Evolutionary conservation across 2,797 vertebrate species (phyloP).

Genomic region (Notoglanidium macrostoma): DNA sequence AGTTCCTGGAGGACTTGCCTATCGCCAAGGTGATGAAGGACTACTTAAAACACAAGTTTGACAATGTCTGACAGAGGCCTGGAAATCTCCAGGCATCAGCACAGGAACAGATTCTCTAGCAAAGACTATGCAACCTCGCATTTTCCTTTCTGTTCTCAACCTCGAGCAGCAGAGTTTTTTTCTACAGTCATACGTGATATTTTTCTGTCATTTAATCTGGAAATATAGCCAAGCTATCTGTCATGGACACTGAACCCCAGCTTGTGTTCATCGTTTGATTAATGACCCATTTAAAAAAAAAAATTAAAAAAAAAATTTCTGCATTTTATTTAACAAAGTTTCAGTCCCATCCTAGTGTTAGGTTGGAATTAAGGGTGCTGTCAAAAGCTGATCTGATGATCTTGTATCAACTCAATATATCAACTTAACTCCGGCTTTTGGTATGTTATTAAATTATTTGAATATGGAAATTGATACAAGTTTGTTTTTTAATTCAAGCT

Average conservation of each 20-base stretch:
- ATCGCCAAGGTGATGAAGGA: slow-evolving; percentile 99
- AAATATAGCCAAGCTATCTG: slow-evolving; percentile 21
- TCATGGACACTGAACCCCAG: slow-evolving; percentile 4
- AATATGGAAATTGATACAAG: neutral
- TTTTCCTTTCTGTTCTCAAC: slow-evolving; percentile 69
- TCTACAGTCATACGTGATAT: slow-evolving; percentile 63
- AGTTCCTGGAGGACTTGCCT: slow-evolving; percentile 93
- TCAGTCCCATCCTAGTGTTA: neutral
- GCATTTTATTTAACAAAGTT: neutral
- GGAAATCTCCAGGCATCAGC: slow-evolving; percentile 59
- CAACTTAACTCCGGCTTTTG: neutral
- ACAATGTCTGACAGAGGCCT: slow-evolving; percentile 82
- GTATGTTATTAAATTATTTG: slow-evolving; percentile 21
- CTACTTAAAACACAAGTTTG: slow-evolving; percentile 99
- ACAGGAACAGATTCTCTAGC: slow-evolving; percentile 67
- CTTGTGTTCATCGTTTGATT: slow-evolving; percentile 1
- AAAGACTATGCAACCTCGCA: slow-evolving; percentile 95
- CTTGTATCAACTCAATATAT: neutral
- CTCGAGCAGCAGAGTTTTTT: slow-evolving; percentile 79
- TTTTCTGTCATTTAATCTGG: slow-evolving; percentile 29
- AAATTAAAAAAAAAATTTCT: no score
- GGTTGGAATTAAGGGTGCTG: neutral
- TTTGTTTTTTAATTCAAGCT: slow-evolving; percentile 4
- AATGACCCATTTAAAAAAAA: neutral
- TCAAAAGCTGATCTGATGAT: neutral